Conservation (phyloP, 2,888 invertebrate species). For the Anoplius nigerrimus region DNA sequence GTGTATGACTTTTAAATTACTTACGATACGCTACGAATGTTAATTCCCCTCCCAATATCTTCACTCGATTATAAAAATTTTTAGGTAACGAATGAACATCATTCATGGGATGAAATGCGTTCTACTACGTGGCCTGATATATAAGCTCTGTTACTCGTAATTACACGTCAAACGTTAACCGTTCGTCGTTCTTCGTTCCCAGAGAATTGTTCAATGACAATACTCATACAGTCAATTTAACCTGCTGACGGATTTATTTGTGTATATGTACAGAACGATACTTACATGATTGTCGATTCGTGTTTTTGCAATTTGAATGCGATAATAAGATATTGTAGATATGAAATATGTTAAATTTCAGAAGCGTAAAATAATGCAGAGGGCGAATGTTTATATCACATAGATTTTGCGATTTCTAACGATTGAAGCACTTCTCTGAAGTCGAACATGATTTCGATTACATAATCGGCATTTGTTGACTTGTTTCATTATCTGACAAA, state of each 20-base stretch:
- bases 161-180: conserved; percentile 27
- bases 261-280: background rate
- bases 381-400: too few relatives aligned
- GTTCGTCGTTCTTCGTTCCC: background rate
- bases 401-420: too few relatives aligned
- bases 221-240: too few relatives aligned
- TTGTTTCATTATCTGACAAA: too few relatives aligned
- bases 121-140: conserved; percentile 43
- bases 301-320: background rate
- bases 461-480: too few relatives aligned
- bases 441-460: too few relatives aligned
- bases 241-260: too few relatives aligned
- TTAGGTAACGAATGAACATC: conserved; percentile 52
- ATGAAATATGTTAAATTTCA: background rate
- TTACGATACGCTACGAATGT: conserved; percentile 58
- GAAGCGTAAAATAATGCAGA: too few relatives aligned
- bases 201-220: too few relatives aligned
- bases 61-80: conserved; percentile 62
- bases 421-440: too few relatives aligned
- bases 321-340: background rate
- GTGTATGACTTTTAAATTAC: conserved; percentile 68
- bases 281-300: conserved; percentile 1
- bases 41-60: conserved; percentile 44
- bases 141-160: conserved; percentile 54
- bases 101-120: conserved; percentile 54